Conservation (phyloP, 2,797 vertebrate species). For the Poecilia picta region DNA sequence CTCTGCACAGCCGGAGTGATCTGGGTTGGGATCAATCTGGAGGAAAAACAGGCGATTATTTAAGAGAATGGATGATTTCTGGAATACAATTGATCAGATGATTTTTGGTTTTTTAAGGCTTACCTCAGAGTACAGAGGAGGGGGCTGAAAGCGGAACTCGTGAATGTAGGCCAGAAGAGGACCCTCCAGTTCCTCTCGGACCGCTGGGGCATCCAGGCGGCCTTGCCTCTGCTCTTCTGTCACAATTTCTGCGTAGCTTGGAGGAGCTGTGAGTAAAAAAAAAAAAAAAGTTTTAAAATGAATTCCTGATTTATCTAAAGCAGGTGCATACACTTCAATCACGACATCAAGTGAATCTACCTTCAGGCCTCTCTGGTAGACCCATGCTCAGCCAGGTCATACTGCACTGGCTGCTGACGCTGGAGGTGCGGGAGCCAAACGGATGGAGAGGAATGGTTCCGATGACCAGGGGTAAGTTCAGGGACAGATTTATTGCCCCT, state of each 20-base stretch:
- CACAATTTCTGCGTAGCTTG: slow-evolving; percentile 97
- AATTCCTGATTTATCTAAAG: neutral
- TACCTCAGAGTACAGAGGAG: slow-evolving; percentile 98
- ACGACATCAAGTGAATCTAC: slow-evolving; percentile 69
- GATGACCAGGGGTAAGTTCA: slow-evolving; percentile 96
- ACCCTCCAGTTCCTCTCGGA: slow-evolving; percentile 91
- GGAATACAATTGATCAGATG: neutral
- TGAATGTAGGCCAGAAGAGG: slow-evolving; percentile 97
- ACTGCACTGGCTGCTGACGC: slow-evolving; percentile 98
- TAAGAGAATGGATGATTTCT: slow-evolving; percentile 1
- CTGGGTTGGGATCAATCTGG: slow-evolving; percentile 96
- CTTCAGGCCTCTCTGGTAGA: slow-evolving; percentile 96
- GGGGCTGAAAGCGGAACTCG: slow-evolving; percentile 98
- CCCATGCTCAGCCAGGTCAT: slow-evolving; percentile 94
- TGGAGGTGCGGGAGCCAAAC: slow-evolving; percentile 97
- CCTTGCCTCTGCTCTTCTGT: slow-evolving; percentile 92
- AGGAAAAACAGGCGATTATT: slow-evolving; percentile 19
- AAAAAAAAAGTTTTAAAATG: slow-evolving; percentile 9
- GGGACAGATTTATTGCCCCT: slow-evolving; percentile 96
- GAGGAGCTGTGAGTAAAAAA: slow-evolving; percentile 85
- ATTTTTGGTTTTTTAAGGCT: slow-evolving; percentile 34
- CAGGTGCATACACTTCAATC: neutral
- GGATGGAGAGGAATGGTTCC: slow-evolving; percentile 98
- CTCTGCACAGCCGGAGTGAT: slow-evolving; percentile 82
- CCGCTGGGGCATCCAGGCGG: slow-evolving; percentile 83